Percentiles rank a stretch among this genome's conserved stretches.
phyloP scores from a whole-genome alignment of 2,113 vertebrate species.

The Pangasianodon gigas region DNA sequence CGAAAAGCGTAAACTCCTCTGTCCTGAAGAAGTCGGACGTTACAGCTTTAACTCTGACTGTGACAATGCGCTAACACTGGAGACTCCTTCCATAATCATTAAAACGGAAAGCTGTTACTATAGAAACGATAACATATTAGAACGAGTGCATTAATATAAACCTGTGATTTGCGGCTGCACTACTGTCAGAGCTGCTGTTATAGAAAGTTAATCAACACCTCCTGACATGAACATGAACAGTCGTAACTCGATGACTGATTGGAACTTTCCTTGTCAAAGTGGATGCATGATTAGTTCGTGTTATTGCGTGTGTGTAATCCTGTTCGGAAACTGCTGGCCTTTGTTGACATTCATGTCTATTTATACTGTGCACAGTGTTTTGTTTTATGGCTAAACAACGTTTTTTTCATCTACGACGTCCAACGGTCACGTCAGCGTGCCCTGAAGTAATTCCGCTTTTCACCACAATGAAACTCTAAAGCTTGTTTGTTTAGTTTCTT shows the following conservation, averaged over 20 bases:
- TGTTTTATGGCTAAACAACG: constrained; percentile 7
- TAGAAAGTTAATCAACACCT: background rate
- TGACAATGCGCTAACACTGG: background rate
- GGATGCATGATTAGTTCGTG: background rate
- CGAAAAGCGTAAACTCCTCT: background rate
- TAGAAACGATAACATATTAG: background rate
- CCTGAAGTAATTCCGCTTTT: background rate
- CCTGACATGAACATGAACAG: background rate
- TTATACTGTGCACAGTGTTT: background rate
- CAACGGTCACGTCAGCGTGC: background rate
- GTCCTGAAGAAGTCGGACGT: no score
- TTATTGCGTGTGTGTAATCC: background rate
- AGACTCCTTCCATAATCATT: background rate
- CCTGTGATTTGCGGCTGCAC: background rate
- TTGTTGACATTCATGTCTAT: background rate
- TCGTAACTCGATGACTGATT: background rate
- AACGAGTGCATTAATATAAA: no score
- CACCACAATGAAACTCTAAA: background rate
- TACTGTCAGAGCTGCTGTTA: background rate
- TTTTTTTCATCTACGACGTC: background rate
- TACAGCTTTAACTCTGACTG: background rate
- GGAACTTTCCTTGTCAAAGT: background rate
- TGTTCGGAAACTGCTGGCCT: background rate
- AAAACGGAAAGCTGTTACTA: background rate
- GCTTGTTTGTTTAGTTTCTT: constrained; percentile 2